Evolutionary conservation across 30 jellyfish, hydroid and myxozoan species (phyloP).

Genomic region (Hydractinia echinata): DNA sequence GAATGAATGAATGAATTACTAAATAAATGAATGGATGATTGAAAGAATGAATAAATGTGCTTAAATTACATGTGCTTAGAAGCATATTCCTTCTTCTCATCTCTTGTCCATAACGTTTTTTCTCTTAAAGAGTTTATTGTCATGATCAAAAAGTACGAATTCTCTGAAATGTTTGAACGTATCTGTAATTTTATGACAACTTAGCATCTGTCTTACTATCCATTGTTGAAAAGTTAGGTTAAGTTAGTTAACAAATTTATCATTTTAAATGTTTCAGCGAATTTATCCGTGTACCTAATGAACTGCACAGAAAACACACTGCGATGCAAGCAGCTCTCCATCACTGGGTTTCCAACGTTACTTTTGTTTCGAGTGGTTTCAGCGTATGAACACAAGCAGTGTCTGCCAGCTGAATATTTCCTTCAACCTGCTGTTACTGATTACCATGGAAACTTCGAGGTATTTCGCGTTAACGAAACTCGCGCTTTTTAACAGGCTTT

Average conservation of each 20-base stretch:
- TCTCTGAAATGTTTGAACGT: too few species aligned
- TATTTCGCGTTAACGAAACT: background rate
- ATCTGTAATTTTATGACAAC: too few species aligned
- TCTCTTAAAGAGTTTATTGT: too few species aligned
- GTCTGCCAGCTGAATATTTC: slow-evolving; percentile 5
- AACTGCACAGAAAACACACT: slow-evolving; percentile 20
- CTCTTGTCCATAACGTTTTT: too few species aligned
- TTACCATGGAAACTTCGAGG: slow-evolving; percentile 25
- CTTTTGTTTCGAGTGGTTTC: slow-evolving; percentile 22
- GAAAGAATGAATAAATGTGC: too few species aligned
- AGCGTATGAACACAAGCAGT: background rate
- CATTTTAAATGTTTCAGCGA: background rate
- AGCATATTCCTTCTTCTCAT: too few species aligned
- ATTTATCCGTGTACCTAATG: slow-evolving; percentile 20
- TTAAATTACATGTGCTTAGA: too few species aligned
- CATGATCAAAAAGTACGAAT: too few species aligned
- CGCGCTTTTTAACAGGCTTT: too few species aligned
- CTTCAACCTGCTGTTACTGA: slow-evolving; percentile 4
- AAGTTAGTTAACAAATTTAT: too few species aligned
- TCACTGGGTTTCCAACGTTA: slow-evolving; percentile 29
- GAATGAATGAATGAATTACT: too few species aligned
- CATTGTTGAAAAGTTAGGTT: background rate
- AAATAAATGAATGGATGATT: too few species aligned
- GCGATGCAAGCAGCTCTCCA: background rate
- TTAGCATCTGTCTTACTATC: background rate